phyloP scores from a whole-genome alignment of 2,797 vertebrate species.

The Neosilurus mollespiculum region DNA sequence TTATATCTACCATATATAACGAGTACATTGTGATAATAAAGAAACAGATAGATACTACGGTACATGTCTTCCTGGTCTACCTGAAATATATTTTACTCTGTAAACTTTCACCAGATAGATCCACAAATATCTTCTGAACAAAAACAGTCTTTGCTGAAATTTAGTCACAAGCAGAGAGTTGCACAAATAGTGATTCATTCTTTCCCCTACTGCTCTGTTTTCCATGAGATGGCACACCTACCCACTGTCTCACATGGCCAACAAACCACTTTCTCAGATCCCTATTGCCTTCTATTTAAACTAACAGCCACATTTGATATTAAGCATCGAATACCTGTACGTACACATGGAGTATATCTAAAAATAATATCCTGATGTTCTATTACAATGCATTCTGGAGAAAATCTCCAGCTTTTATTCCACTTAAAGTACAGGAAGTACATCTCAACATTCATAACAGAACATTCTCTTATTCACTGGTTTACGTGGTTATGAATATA shows the following conservation, averaged over 20 bases:
- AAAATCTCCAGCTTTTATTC: no score
- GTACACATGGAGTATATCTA: neutral
- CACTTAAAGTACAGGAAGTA: no score
- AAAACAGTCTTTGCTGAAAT: neutral
- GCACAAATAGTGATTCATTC: neutral
- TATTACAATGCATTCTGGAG: neutral
- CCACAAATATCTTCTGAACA: neutral
- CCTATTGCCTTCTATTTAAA: neutral
- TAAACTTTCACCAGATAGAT: neutral
- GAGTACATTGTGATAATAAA: neutral
- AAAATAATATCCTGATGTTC: neutral
- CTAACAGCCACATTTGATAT: no score
- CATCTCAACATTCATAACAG: no score
- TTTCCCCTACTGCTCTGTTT: neutral
- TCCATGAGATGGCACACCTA: conserved; percentile 14
- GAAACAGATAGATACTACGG: neutral
- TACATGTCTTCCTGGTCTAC: neutral
- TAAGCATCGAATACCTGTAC: neutral
- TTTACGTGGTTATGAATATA: no score
- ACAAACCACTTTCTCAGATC: neutral
- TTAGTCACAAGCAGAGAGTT: neutral
- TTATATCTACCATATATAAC: no score
- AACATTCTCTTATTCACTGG: no score
- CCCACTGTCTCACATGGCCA: neutral
- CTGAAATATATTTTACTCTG: neutral